phyloP scores from a whole-genome alignment of 1,140 invertebrate genomes.

The Calephelis virginiensis region DNA sequence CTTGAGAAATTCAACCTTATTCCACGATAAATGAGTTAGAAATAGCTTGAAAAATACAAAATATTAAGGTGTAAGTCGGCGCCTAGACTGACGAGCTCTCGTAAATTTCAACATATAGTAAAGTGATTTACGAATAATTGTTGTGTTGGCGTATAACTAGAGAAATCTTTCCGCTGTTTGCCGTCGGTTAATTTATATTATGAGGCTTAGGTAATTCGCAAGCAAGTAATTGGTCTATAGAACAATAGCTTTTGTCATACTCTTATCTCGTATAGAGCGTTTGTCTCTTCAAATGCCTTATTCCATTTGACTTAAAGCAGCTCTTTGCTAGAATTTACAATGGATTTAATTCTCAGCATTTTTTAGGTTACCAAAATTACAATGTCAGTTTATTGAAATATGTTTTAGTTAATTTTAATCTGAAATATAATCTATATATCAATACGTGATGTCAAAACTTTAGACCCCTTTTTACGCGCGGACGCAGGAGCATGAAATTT shows the following conservation, averaged over 20 bases:
- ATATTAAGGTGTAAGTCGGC: constrained; percentile 50
- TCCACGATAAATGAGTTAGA: constrained; percentile 42
- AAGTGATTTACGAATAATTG: constrained; percentile 79
- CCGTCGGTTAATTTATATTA: constrained; percentile 77
- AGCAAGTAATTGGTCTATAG: constrained; percentile 74
- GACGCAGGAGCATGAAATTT: no score
- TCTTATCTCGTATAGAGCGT: constrained; percentile 69
- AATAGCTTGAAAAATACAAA: constrained; percentile 40
- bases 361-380: not conserved
- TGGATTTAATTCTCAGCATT: not conserved
- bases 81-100: constrained; percentile 53
- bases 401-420: not conserved
- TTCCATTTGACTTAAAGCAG: constrained; percentile 28
- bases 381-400: not conserved
- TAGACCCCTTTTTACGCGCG: no score
- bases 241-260: constrained; percentile 78
- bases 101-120: constrained; percentile 79
- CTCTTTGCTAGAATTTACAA: not conserved
- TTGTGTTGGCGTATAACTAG: constrained; percentile 78
- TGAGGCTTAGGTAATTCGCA: constrained; percentile 78
- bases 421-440: no score
- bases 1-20: constrained; percentile 60
- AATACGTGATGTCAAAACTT: no score
- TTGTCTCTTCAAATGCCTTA: constrained; percentile 63
- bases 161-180: constrained; percentile 78